A percentile compares a stretch with the other conserved stretches of the same genome.
Evolutionary conservation across 2,797 vertebrate genomes (phyloP).

Genomic region (Pitangus sulphuratus): DNA sequence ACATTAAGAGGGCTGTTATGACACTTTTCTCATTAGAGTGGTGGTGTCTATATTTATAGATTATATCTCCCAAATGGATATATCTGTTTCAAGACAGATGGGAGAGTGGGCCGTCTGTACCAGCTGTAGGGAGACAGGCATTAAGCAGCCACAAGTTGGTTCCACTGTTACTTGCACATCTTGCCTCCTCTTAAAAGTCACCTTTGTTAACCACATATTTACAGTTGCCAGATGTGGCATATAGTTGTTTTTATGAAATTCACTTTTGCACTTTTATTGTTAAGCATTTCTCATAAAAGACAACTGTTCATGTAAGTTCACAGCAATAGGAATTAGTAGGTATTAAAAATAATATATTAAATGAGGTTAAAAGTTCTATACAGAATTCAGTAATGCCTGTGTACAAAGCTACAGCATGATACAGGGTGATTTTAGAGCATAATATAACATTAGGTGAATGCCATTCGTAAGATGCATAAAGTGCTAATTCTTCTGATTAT

Average conservation of each 20-base stretch:
- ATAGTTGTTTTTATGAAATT: not conserved
- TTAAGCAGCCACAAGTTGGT: conserved; percentile 14
- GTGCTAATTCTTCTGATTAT: not conserved
- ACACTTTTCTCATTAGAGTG: not conserved
- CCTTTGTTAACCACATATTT: not conserved
- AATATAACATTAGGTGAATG: not conserved
- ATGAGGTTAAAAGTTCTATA: not conserved
- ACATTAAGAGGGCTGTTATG: conserved; percentile 29
- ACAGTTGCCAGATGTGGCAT: not conserved
- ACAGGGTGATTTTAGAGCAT: not conserved
- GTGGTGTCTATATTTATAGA: not conserved
- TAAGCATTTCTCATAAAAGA: not conserved
- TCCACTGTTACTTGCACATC: conserved; percentile 25
- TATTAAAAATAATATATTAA: not conserved
- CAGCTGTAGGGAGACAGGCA: conserved; percentile 34
- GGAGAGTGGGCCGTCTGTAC: conserved; percentile 52
- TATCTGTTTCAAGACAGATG: conserved; percentile 54
- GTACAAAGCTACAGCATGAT: not conserved
- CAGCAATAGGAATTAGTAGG: not conserved
- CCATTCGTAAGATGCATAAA: not conserved
- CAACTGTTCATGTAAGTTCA: not conserved
- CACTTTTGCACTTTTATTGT: not conserved
- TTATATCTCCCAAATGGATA: not conserved
- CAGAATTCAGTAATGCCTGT: not conserved
- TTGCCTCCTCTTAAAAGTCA: conserved; percentile 6